Percentiles rank a stretch among this genome's conserved stretches.
These are phyloP conservation scores for Anguilla anguilla DNA, from an alignment of 2,797 vertebrate genomes.

Conservation along the genomic window DNA sequence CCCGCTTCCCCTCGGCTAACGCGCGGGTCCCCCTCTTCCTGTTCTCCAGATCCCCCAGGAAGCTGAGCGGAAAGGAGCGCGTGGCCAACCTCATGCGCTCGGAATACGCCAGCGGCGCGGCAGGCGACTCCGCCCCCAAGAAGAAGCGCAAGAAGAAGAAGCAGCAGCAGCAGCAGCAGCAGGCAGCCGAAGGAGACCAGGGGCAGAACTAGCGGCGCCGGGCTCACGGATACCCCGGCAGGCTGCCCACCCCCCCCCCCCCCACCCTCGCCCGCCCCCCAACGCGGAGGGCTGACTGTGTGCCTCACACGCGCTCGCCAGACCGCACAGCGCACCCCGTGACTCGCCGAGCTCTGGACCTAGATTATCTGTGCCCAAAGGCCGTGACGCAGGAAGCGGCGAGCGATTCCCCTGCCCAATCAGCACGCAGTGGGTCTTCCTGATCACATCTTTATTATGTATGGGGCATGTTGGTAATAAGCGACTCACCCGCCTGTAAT, in stretches of 20 bases:
- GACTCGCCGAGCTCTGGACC: neutral
- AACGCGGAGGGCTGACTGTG: neutral
- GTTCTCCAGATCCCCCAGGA: constrained; percentile 61
- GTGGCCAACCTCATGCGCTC: constrained; percentile 71
- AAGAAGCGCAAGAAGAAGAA: constrained; percentile 67
- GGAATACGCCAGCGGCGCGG: constrained; percentile 83
- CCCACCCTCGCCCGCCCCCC: neutral
- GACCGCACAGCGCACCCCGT: neutral
- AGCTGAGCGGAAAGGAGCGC: constrained; percentile 50
- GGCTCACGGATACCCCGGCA: neutral
- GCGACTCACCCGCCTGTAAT: neutral
- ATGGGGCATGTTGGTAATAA: neutral
- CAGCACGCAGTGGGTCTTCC: neutral
- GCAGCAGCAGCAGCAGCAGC: constrained; percentile 32
- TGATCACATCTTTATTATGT: neutral
- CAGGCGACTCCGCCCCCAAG: constrained; percentile 45
- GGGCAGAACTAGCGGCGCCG: neutral
- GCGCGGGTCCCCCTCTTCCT: neutral
- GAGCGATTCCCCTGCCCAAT: neutral
- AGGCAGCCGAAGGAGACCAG: constrained; percentile 31
- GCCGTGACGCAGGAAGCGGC: neutral
- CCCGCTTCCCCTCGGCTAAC: neutral
- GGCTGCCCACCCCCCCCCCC: too few species aligned
- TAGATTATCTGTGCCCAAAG: neutral
- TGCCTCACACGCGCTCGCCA: neutral